Evolutionary conservation across 2,888 invertebrate genomes (phyloP), one percentile per base, ranked within the genome.

Genomic region (Mythimna albipuncta): DNA sequence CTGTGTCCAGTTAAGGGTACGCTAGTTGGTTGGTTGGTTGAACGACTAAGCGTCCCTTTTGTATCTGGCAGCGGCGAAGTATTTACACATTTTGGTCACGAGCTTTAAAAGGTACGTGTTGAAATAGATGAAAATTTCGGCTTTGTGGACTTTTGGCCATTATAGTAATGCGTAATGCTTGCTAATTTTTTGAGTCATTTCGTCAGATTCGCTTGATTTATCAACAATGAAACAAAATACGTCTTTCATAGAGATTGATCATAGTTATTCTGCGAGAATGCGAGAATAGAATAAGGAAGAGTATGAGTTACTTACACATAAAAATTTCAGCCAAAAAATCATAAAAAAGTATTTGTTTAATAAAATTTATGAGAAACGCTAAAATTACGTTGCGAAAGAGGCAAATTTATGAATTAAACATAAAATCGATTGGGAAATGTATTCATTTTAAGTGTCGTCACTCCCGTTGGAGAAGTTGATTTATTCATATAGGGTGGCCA

Each of bases 341-440:
- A 26, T 41, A 61, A 47, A 41, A 50, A 59, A 2, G 19, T 66
- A 70, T 64, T 73, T 77, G 66, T 67, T 73, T 68, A 61, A 61
- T 54, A 54, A 67, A 75, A 75, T 66, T 79, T 61, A 75, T 64
- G 71, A 78, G 68, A 63, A 72, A 66, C 54, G 64, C 50, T 64
- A 67, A 74, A 80, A 80, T 83, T 77, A 77, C 62, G n/a, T 64
- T 75, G 75, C 32, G 66, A 81, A 79, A 58, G 64, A 69, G 55
- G 65, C 41, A 59, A 78, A 74, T 84, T 83, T 77, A 88, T 92
- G 90, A 91, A 91, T 92, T 88, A 91, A 89, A 88, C 88, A 91
- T 89, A 72, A 68, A 76, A 81, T 81, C 81, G 81, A 86, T 87
- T 85, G 81, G 81, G 84, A 86, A 89, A 85, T 88, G 74, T 89